Conservation (phyloP, 2,797 vertebrate genomes). For the Notolepis coatsorum region DNA sequence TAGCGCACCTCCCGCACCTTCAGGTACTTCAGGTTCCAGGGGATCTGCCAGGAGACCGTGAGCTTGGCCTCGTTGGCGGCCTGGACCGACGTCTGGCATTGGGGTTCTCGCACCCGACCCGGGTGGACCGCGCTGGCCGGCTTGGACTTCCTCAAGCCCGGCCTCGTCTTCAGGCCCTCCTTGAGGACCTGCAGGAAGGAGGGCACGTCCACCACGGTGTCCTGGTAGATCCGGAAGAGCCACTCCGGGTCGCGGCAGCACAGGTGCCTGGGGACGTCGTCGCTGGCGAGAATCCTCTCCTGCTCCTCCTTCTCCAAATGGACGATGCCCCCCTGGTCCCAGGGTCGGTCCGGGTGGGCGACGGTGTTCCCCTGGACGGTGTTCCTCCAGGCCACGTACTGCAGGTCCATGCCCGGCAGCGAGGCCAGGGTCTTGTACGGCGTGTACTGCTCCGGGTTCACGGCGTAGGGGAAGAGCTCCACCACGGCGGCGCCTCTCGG, state of each 20-base stretch:
- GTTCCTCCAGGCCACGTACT: conserved; percentile 96
- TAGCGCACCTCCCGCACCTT: conserved; percentile 97
- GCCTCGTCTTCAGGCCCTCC: conserved; percentile 86
- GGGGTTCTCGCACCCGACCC: conserved; percentile 91
- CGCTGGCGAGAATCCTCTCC: conserved; percentile 89
- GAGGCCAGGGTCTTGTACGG: conserved; percentile 94
- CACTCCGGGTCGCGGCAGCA: conserved; percentile 98
- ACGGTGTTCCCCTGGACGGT: conserved; percentile 86
- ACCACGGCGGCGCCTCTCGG: conserved; percentile 92
- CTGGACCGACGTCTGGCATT: conserved; percentile 92
- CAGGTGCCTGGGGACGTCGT: conserved; percentile 92
- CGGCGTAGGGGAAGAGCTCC: conserved; percentile 94
- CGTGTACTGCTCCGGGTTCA: conserved; percentile 97
- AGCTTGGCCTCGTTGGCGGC: conserved; percentile 91
- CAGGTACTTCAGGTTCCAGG: conserved; percentile 97
- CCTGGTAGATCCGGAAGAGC: conserved; percentile 98
- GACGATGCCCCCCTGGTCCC: conserved; percentile 95
- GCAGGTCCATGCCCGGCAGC: conserved; percentile 96
- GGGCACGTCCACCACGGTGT: conserved; percentile 91
- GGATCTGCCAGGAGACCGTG: conserved; percentile 95
- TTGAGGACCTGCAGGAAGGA: conserved; percentile 88
- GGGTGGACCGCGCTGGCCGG: conserved; percentile 88
- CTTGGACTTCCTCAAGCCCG: conserved; percentile 82
- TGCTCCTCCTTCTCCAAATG: conserved; percentile 92
- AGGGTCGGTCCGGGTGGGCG: conserved; percentile 89